Evolutionary conservation across 2,797 vertebrate genomes (phyloP).

Genomic region (Remorina albescens): DNA sequence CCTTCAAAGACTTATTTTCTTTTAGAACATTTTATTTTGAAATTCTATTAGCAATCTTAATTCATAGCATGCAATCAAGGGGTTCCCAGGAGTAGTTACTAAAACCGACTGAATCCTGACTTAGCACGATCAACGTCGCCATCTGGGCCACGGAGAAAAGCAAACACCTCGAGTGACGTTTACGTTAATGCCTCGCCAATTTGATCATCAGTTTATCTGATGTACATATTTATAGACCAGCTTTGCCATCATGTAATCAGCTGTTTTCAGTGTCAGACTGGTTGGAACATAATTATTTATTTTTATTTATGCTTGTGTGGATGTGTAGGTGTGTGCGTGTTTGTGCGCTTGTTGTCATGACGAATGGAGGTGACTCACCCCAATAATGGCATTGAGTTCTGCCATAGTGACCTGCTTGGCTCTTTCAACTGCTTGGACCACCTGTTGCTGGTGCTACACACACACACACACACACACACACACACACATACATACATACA

Average conservation of each 20-base stretch:
- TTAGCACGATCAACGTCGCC: not conserved
- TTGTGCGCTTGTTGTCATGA: constrained; percentile 24
- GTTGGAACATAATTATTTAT: not conserved
- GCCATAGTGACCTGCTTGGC: constrained; percentile 99
- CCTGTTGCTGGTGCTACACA: constrained; percentile 83
- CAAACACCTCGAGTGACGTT: constrained; percentile 4
- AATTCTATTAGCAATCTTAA: constrained; percentile 3
- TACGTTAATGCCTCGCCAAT: not conserved
- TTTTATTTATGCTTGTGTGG: not conserved
- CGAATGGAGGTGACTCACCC: constrained; percentile 86
- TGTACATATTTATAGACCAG: not conserved
- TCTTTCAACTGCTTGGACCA: constrained; percentile 85
- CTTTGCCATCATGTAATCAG: not conserved
- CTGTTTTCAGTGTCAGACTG: not conserved
- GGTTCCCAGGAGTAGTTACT: not conserved
- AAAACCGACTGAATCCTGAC: constrained; percentile 13
- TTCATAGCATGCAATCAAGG: constrained; percentile 19
- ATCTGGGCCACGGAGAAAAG: constrained; percentile 5
- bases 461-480: constrained; percentile 45
- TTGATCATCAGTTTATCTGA: not conserved
- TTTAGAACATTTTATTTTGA: constrained; percentile 12
- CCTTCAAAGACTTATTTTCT: not conserved
- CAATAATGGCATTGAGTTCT: constrained; percentile 95
- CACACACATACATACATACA: not conserved
- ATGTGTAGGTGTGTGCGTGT: constrained; percentile 16